These are phyloP conservation scores for Pagrus major DNA, from an alignment of 2,113 vertebrate species.

Conservation along the genomic window DNA sequence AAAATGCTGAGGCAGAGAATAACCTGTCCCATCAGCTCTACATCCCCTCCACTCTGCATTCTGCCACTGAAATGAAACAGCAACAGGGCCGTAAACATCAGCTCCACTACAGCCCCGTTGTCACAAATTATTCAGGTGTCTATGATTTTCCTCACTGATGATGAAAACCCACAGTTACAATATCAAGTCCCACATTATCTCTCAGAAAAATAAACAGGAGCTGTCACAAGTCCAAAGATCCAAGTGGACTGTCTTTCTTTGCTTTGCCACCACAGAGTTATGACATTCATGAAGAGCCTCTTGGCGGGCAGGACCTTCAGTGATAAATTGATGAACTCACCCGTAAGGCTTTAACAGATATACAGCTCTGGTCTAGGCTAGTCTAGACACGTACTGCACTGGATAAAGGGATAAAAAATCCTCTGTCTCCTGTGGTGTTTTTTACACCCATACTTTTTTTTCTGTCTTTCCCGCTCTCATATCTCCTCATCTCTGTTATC, in stretches of 20 bases:
- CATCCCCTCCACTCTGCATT: background rate
- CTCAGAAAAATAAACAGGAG: slow-evolving; percentile 10
- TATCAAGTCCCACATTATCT: background rate
- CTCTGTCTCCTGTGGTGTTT: slow-evolving; percentile 14
- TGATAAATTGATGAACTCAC: slow-evolving; percentile 6
- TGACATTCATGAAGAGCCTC: slow-evolving; percentile 46
- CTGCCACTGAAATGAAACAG: slow-evolving; percentile 11
- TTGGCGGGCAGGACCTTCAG: slow-evolving; percentile 15
- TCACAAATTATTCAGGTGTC: slow-evolving; percentile 21
- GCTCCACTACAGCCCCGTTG: background rate
- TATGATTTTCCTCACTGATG: background rate
- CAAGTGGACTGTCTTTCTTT: background rate
- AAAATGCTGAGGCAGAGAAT: background rate
- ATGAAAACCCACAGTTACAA: background rate
- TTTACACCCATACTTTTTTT: background rate
- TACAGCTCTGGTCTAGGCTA: slow-evolving; percentile 19
- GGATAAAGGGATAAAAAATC: slow-evolving; percentile 44
- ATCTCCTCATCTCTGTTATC: slow-evolving; percentile 14
- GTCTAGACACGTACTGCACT: slow-evolving; percentile 43
- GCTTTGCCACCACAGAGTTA: background rate
- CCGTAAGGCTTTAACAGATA: slow-evolving; percentile 46
- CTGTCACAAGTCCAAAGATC: slow-evolving; percentile 1
- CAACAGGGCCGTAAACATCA: background rate
- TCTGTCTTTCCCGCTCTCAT: background rate
- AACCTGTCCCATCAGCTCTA: background rate